These are phyloP conservation scores for Acanthosepion esculentum DNA, from an alignment of 2,888 invertebrate species.

Conservation along the genomic window DNA sequence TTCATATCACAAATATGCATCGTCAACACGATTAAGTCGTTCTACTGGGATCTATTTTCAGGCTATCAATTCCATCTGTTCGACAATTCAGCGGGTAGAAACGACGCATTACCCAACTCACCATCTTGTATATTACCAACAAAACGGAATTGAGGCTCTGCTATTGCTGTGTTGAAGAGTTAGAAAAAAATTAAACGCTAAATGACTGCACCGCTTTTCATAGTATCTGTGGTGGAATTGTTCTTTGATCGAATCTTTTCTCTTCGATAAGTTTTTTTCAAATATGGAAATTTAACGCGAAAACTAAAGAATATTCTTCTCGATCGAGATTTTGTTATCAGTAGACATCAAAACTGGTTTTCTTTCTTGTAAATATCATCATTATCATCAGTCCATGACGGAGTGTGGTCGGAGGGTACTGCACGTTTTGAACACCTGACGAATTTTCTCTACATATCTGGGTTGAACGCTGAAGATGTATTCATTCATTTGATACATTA, in stretches of 20 bases:
- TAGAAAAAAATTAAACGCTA: background rate
- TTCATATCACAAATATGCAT: background rate
- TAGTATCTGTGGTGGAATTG: background rate
- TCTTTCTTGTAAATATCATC: background rate
- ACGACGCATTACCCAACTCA: background rate
- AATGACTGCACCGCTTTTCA: no score
- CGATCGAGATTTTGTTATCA: background rate
- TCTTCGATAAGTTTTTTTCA: background rate
- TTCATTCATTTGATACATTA: no score
- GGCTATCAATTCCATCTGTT: slow-evolving; percentile 1
- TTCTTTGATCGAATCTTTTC: background rate
- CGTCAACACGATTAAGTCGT: background rate
- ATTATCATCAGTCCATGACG: no score
- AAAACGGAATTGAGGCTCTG: background rate
- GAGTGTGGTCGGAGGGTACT: no score
- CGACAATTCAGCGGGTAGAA: background rate
- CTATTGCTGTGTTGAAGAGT: background rate
- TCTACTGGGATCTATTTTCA: slow-evolving; percentile 21
- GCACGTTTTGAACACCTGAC: no score
- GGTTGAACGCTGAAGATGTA: no score
- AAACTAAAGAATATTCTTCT: background rate
- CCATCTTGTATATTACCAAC: background rate
- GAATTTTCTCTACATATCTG: no score
- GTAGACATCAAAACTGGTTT: background rate
- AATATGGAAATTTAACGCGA: background rate